Conservation (phyloP, 1,140 invertebrate genomes). For the Eulimnadia texana region DNA sequence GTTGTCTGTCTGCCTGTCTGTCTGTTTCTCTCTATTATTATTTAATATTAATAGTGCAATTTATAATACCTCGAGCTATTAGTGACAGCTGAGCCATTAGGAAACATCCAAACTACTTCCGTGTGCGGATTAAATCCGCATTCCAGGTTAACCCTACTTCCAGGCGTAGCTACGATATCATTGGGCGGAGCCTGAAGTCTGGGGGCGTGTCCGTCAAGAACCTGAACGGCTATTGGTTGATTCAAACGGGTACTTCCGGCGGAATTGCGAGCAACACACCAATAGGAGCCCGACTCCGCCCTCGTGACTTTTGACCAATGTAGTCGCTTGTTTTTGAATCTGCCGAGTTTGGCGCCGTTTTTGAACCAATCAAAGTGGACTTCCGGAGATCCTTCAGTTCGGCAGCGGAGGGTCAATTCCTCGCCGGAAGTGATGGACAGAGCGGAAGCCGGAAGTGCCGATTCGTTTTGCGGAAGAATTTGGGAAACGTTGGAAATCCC, state of each 20-base stretch:
- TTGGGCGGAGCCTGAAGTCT: not conserved
- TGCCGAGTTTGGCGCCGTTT: not conserved
- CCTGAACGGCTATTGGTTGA: not conserved
- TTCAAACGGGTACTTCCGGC: not conserved
- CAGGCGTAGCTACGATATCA: not conserved
- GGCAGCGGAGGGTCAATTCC: constrained; percentile 7
- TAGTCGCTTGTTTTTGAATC: constrained; percentile 6
- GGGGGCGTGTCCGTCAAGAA: not conserved
- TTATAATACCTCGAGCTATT: constrained; percentile 5
- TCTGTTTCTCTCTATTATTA: not conserved
- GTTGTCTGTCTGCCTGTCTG: not conserved
- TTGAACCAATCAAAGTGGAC: constrained; percentile 15
- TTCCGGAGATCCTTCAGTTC: constrained; percentile 6
- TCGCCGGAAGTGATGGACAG: not conserved
- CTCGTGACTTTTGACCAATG: not conserved
- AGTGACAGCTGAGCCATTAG: not conserved
- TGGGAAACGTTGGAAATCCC: not conserved
- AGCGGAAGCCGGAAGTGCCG: not conserved
- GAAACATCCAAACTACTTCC: not conserved
- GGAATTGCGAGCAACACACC: constrained; percentile 6
- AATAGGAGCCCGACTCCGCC: not conserved
- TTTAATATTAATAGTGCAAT: constrained; percentile 2
- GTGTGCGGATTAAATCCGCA: not conserved
- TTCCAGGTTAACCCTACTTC: not conserved
- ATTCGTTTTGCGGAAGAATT: not conserved